Conservation (phyloP, 2,888 invertebrate genomes). For the Amiota minor region DNA sequence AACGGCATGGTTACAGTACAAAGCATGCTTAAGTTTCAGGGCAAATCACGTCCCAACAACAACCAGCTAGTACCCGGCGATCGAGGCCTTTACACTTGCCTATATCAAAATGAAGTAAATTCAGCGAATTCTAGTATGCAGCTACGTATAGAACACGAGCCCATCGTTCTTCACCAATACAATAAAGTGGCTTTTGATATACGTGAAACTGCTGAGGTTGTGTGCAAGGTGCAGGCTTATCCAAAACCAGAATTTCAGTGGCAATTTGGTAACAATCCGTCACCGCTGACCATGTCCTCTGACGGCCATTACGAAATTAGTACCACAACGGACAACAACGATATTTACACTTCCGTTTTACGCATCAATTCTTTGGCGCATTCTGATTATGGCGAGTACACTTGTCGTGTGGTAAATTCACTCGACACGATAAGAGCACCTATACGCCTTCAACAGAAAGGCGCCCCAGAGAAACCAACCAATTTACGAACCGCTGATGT, state of each 20-base stretch:
- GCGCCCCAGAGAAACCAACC: constrained; percentile 88
- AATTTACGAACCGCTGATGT: constrained; percentile 82
- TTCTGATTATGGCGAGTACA: constrained; percentile 93
- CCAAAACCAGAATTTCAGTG: constrained; percentile 95
- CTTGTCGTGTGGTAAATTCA: constrained; percentile 88
- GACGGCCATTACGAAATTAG: constrained; percentile 91
- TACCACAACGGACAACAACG: constrained; percentile 86
- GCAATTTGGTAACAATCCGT: constrained; percentile 85
- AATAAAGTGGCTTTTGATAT: constrained; percentile 91
- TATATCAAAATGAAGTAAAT: constrained; percentile 91
- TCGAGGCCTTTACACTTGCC: constrained; percentile 89
- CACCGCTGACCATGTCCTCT: constrained; percentile 84
- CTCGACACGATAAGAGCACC: constrained; percentile 84
- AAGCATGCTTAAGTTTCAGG: constrained; percentile 86
- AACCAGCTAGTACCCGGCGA: constrained; percentile 88
- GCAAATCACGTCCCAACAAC: constrained; percentile 83
- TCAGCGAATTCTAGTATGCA: constrained; percentile 91
- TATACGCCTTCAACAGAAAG: constrained; percentile 88
- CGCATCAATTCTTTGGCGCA: constrained; percentile 82
- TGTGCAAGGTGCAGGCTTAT: constrained; percentile 91
- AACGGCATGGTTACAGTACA: constrained; percentile 88
- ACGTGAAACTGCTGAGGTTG: constrained; percentile 87
- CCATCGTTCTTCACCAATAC: constrained; percentile 88
- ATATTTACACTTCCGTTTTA: constrained; percentile 87
- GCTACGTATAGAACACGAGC: constrained; percentile 92